Percentiles rank a stretch among this genome's conserved stretches.
These are phyloP conservation scores for Acromyrmex echinatior DNA, from an alignment of 1,140 invertebrate species.

Conservation along the genomic window DNA sequence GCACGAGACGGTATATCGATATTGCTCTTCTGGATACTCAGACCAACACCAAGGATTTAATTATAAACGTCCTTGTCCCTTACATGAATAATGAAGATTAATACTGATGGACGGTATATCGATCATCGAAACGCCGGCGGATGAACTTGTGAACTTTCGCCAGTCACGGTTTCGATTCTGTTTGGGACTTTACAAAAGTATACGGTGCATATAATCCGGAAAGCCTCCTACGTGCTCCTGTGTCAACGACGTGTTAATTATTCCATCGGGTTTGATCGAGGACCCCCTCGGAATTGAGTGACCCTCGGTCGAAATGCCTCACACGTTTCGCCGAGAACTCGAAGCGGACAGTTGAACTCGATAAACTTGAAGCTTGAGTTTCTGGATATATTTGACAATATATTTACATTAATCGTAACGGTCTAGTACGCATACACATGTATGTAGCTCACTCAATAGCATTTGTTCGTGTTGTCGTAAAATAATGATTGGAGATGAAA, in stretches of 20 bases:
- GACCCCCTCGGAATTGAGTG: background rate
- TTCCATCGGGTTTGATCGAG: conserved; percentile 22
- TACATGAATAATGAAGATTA: conserved; percentile 22
- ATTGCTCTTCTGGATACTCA: background rate
- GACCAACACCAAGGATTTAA: conserved; percentile 14
- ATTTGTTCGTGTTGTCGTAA: conserved; percentile 62
- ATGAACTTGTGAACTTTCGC: conserved; percentile 33
- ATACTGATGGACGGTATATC: conserved; percentile 31
- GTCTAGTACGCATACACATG: conserved; percentile 72
- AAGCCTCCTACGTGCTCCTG: conserved; percentile 16
- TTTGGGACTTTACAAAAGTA: conserved; percentile 1
- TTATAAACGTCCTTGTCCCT: conserved; percentile 17
- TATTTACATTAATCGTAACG: conserved; percentile 77
- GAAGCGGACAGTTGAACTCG: conserved; percentile 21
- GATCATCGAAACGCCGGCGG: conserved; percentile 27
- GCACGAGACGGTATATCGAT: background rate
- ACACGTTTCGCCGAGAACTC: conserved; percentile 37
- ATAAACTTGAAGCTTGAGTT: conserved; percentile 22
- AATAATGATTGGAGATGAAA: conserved; percentile 33
- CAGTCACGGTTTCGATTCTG: conserved; percentile 29
- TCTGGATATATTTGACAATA: conserved; percentile 79
- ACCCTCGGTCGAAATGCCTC: conserved; percentile 13
- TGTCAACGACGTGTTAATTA: conserved; percentile 44
- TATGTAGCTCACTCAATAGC: conserved; percentile 74
- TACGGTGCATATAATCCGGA: conserved; percentile 33